Evolutionary conservation across 2,888 invertebrate species (phyloP).

Genomic region (Crematogaster levior): DNA sequence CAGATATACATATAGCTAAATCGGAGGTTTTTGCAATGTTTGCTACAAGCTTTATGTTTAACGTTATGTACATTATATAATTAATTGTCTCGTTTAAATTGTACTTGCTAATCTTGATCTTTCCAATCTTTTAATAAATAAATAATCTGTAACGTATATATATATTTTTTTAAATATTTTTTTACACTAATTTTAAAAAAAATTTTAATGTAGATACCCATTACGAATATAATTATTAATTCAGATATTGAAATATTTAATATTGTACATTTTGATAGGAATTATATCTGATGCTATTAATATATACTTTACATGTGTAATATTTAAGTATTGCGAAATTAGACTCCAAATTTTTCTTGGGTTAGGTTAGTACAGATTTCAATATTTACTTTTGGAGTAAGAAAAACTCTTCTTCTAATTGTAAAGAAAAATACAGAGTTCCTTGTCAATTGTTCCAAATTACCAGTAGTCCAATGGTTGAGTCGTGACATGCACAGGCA

Average conservation of each 20-base stretch:
- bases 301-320: neutral
- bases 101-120: neutral
- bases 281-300: neutral
- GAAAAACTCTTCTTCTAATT: neutral
- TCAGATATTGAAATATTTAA: neutral
- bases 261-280: neutral
- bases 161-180: too few species aligned
- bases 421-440: conserved; percentile 39
- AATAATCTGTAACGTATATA: neutral
- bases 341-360: neutral
- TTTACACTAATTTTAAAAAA: neutral
- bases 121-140: neutral
- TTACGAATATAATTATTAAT: conserved; percentile 3
- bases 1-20: neutral
- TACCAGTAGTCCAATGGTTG: conserved; percentile 53
- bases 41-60: neutral
- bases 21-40: neutral
- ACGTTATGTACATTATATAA: neutral
- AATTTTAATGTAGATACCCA: neutral
- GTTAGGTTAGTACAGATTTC: neutral
- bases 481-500: conserved; percentile 56
- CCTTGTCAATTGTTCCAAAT: conserved; percentile 58
- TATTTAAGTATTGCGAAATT: neutral
- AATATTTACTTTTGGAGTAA: too few species aligned
- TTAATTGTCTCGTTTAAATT: neutral